Evolutionary conservation across 2,888 invertebrate genomes (phyloP), one percentile per base, ranked within the genome.

Genomic region (Dryocosmus kuriphilus): DNA sequence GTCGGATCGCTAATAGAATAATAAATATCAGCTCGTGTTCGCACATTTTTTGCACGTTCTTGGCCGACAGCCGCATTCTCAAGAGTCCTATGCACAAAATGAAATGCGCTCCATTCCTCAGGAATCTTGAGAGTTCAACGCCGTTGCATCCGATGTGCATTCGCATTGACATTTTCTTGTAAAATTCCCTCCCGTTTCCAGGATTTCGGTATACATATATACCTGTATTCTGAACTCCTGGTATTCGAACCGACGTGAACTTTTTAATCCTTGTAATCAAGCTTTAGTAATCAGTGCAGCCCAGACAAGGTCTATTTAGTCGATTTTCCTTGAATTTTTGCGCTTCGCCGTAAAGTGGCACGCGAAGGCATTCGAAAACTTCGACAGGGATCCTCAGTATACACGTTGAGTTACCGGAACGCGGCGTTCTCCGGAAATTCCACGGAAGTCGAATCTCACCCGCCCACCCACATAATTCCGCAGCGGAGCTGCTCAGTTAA

Each of bases 1-100:
- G 80, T 81, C 78, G 85, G 83, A 85, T 87, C 86, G 85, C 85
- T 89, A 88, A 90, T 90, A 89, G 88, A 90, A 90, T 90, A 90
- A 90, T 90, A 90, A 90, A 90, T 89, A 88, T 79, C 84, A 76
- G 81, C 74, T 79, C 79, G 84, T 80, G 77, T 78, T 81, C 76
- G 79, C 80, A 77, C 76, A 85, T 85, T 88, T 87, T 86, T 87
- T 85, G 82, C 84, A 80, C 79, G 79, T 79, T 77, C 79, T 81
- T 83, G 79, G 62, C 80, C 80, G 81, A 63, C 80, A 74, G 77
- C 67, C 63, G 76, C 27, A 80, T 80, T 80, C 75, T 78, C 75
- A 41, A 41, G 77, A 77, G 84, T 87, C 85, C 87, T 85, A 85
- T 87, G 83, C 79, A 88, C 51, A 51, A 51, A 51, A 51, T 51